Conservation (phyloP, 2,113 vertebrate species). For the Atractosteus spatula region DNA sequence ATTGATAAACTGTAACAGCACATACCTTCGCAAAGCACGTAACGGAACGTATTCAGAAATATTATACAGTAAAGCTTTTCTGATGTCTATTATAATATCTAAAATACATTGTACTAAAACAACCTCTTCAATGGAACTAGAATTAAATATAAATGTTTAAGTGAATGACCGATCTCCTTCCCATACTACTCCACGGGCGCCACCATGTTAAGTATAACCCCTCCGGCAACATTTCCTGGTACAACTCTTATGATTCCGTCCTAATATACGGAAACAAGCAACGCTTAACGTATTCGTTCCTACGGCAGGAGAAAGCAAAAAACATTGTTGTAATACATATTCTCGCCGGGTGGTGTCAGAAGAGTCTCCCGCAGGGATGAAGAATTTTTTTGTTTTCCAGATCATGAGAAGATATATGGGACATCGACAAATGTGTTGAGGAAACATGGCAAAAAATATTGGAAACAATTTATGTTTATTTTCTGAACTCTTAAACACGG, state of each 20-base stretch:
- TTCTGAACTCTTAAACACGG: too few species aligned
- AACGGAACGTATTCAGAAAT: too few species aligned
- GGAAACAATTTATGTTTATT: too few species aligned
- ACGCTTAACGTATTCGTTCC: not conserved
- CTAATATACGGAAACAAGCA: not conserved
- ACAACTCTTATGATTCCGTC: constrained; percentile 25
- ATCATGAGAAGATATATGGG: too few species aligned
- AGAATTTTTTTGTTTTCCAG: too few species aligned
- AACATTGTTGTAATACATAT: constrained; percentile 2
- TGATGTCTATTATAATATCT: too few species aligned
- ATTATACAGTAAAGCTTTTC: too few species aligned
- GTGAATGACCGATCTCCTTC: constrained; percentile 50
- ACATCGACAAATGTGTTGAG: too few species aligned
- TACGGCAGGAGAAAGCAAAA: not conserved
- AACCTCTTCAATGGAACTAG: too few species aligned
- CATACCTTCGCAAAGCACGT: not conserved
- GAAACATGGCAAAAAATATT: too few species aligned
- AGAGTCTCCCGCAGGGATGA: not conserved
- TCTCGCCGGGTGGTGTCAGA: constrained; percentile 23
- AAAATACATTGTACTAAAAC: too few species aligned
- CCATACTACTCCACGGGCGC: constrained; percentile 21
- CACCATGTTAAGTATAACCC: constrained; percentile 31
- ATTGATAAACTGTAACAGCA: not conserved
- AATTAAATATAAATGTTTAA: too few species aligned
- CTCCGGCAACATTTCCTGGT: constrained; percentile 35